phyloP scores from a whole-genome alignment of 1,140 invertebrate species.

The Drosophila pseudoobscura region DNA sequence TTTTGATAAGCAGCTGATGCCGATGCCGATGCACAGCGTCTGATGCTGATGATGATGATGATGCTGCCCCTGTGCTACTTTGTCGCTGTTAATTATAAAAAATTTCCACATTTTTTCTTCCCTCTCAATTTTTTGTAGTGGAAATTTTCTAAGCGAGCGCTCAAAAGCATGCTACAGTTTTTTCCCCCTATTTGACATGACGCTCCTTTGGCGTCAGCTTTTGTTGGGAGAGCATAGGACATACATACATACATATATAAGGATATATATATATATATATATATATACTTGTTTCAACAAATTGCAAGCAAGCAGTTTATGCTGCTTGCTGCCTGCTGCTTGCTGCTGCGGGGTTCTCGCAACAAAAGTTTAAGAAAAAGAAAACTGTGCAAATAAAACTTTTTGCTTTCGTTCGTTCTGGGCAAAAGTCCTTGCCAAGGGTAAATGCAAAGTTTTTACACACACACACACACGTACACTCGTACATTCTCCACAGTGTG shows the following conservation, averaged over 20 bases:
- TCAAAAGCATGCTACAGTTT: conserved; percentile 75
- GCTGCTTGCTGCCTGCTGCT: conserved; percentile 7
- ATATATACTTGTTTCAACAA: conserved; percentile 67
- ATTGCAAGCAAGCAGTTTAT: conserved; percentile 77
- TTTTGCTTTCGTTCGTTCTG: conserved; percentile 72
- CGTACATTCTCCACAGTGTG: conserved; percentile 1
- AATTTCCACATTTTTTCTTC: conserved; percentile 53
- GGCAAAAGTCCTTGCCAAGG: conserved; percentile 79
- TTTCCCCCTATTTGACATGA: conserved; percentile 25
- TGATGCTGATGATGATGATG: conserved; percentile 6
- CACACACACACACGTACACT: conserved; percentile 24
- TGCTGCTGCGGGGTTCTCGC: conserved; percentile 8
- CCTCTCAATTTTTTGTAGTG: conserved; percentile 17
- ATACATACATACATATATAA: conserved; percentile 17
- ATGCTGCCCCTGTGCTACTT: conserved; percentile 59
- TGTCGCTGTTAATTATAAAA: conserved; percentile 78
- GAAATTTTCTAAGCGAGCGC: conserved; percentile 63
- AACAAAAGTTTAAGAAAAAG: conserved; percentile 82
- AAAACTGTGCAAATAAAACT: conserved; percentile 82
- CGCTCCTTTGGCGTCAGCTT: conserved; percentile 43
- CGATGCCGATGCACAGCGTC: conserved; percentile 37
- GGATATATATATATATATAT: conserved; percentile 15
- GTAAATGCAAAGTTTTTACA: conserved; percentile 76
- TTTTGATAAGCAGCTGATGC: conserved; percentile 64
- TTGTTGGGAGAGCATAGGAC: conserved; percentile 29